Percentiles rank a stretch among this genome's conserved stretches.
Conservation (phyloP, 2,888 invertebrate genomes). For the Mechanitis mazaeus region DNA sequence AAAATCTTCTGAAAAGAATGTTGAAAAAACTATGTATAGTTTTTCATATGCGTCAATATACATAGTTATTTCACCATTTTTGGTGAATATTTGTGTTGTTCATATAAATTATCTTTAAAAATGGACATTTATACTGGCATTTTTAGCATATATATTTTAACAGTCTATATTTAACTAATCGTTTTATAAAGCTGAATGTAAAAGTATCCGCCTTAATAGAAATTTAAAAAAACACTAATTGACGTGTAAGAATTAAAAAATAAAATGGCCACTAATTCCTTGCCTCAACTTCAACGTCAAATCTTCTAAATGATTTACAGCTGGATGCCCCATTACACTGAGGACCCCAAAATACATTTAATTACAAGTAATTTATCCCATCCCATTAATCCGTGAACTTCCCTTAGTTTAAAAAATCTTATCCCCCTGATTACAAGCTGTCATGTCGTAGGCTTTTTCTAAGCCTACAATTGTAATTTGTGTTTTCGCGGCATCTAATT, state of each 20-base stretch:
- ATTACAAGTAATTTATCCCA: slow-evolving; percentile 71
- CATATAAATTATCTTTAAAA: no score
- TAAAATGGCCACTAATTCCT: slow-evolving; percentile 1
- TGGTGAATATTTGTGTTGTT: no score
- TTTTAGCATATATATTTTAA: no score
- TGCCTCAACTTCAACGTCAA: slow-evolving; percentile 6
- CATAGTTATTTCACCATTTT: no score
- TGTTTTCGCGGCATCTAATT: slow-evolving; percentile 34
- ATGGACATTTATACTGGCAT: no score
- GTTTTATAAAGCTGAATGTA: not conserved
- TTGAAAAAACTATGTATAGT: no score
- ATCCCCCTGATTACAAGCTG: slow-evolving; percentile 76
- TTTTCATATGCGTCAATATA: no score
- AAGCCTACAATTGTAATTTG: slow-evolving; percentile 72
- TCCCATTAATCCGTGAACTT: slow-evolving; percentile 63
- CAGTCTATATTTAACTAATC: no score
- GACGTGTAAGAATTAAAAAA: not conserved
- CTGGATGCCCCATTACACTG: slow-evolving; percentile 23
- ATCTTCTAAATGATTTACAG: slow-evolving; percentile 18
- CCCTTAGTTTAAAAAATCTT: slow-evolving; percentile 48
- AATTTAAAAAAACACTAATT: not conserved
- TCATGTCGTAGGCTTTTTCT: slow-evolving; percentile 74
- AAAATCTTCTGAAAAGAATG: no score
- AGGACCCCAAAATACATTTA: slow-evolving; percentile 60
- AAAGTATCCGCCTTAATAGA: not conserved